Percentiles rank a stretch among this genome's conserved stretches.
Evolutionary conservation across 2,113 vertebrate genomes (phyloP).

Genomic region (Cricetomys ansorgei): DNA sequence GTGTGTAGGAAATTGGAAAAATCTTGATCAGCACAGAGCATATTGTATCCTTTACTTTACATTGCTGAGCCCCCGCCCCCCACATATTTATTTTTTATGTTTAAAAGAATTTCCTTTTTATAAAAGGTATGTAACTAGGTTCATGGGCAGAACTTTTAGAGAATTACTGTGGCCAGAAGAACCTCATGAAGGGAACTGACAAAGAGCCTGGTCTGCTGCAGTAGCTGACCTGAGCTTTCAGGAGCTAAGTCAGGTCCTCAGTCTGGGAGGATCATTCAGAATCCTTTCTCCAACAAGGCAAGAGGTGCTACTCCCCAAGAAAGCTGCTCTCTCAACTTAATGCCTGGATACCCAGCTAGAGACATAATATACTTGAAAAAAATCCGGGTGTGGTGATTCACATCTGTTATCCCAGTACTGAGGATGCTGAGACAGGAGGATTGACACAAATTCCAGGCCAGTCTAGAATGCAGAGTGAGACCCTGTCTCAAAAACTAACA

Average conservation of each 20-base stretch:
- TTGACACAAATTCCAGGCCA: background rate
- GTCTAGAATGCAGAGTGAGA: background rate
- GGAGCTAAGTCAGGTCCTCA: no score
- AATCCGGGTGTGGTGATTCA: background rate
- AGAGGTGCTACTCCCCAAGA: background rate
- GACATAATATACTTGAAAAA: background rate
- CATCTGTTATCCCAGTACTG: background rate
- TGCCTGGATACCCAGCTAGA: background rate
- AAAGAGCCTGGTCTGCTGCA: background rate
- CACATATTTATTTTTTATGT: background rate
- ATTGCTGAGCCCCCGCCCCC: background rate
- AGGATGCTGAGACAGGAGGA: background rate
- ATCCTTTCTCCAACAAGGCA: background rate
- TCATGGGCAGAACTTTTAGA: constrained; percentile 16
- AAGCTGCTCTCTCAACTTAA: background rate
- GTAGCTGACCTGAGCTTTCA: background rate
- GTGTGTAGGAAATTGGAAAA: constrained; percentile 3
- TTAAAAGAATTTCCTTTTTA: background rate
- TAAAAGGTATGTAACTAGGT: background rate
- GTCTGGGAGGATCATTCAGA: background rate
- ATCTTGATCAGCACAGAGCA: background rate
- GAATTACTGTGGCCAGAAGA: background rate
- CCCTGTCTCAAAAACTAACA: background rate
- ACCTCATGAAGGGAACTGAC: background rate
- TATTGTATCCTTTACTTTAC: background rate